A percentile compares a stretch with the other conserved stretches of the same genome.
Evolutionary conservation across 2,888 invertebrate species (phyloP).

Genomic region (Oasisia sp.): DNA sequence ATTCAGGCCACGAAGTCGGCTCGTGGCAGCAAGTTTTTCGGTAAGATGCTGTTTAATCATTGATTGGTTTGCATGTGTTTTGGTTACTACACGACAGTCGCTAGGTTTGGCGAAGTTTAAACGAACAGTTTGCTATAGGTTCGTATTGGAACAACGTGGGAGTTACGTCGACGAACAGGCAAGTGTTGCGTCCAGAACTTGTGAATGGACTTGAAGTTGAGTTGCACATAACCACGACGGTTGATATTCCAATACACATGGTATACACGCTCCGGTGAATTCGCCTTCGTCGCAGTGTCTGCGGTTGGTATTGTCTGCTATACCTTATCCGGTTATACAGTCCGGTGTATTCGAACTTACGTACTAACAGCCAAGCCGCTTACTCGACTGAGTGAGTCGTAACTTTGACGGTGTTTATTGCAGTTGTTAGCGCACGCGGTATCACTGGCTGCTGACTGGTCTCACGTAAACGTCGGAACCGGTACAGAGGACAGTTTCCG

Average conservation of each 20-base stretch:
- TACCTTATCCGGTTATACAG: background rate
- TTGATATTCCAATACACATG: background rate
- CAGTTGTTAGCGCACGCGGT: background rate
- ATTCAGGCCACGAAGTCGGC: background rate
- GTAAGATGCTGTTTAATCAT: background rate
- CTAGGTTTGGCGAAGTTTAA: background rate
- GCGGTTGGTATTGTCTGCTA: background rate
- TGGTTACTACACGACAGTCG: background rate
- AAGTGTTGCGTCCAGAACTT: background rate
- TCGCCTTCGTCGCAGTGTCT: background rate
- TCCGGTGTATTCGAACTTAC: conserved; percentile 1
- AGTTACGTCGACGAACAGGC: background rate
- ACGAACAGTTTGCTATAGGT: background rate
- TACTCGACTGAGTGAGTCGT: background rate
- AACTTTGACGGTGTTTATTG: background rate
- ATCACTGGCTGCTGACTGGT: background rate
- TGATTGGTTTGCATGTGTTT: background rate
- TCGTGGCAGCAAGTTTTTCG: background rate
- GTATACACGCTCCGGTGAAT: background rate
- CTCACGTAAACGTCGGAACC: background rate
- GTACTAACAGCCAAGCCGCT: background rate
- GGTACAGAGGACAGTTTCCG: background rate
- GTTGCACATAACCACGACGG: background rate
- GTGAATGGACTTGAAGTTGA: background rate
- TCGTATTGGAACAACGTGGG: background rate